These are phyloP conservation scores for Formica selysi DNA, from an alignment of 1,140 invertebrate species.

Conservation along the genomic window DNA sequence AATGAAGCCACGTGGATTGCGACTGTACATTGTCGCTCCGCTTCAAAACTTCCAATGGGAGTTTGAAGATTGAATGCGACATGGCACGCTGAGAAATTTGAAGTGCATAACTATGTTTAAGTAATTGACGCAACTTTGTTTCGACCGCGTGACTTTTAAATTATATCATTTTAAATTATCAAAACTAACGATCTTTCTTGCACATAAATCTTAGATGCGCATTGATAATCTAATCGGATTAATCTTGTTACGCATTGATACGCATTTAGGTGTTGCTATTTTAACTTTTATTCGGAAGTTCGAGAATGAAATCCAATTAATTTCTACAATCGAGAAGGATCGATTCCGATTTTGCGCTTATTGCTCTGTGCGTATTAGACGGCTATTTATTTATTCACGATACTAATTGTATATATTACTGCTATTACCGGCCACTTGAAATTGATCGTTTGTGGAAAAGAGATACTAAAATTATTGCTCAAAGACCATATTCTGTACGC, in stretches of 20 bases:
- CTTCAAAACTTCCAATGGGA: constrained; percentile 7
- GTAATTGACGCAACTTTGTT: not conserved
- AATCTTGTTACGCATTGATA: too few species aligned
- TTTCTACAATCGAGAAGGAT: not conserved
- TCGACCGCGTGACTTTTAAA: not conserved
- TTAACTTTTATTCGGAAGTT: not conserved
- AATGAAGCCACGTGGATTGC: not conserved
- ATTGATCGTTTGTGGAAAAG: not conserved
- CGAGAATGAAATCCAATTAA: not conserved
- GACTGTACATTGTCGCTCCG: not conserved
- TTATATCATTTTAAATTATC: not conserved
- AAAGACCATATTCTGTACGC: not conserved
- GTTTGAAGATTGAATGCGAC: constrained; percentile 5
- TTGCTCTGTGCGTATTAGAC: not conserved
- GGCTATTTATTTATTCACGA: not conserved
- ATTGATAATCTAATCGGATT: not conserved
- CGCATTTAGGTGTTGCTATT: not conserved
- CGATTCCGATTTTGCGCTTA: not conserved
- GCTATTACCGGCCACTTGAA: constrained; percentile 30
- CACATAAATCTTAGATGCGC: not conserved
- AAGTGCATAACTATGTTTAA: constrained; percentile 37
- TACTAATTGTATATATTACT: not conserved
- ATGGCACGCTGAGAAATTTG: constrained; percentile 4
- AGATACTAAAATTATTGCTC: not conserved
- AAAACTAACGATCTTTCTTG: not conserved